Evolutionary conservation across 2,113 vertebrate genomes (phyloP).

Genomic region (Platichthys stellatus): DNA sequence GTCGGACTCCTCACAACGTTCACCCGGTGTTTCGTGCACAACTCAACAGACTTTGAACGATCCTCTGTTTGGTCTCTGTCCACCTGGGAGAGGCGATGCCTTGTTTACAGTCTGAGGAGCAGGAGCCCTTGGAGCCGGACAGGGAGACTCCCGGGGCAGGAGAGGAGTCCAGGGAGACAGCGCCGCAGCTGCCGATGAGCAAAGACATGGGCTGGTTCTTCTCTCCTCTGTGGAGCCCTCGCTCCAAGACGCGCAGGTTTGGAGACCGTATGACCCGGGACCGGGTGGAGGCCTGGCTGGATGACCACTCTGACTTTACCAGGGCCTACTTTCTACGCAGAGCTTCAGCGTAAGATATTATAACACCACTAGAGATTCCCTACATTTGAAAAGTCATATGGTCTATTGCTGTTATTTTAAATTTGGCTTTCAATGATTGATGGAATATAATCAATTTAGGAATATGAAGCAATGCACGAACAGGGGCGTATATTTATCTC

Average conservation of each 20-base stretch:
- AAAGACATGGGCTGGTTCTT: constrained; percentile 59
- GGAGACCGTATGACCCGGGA: constrained; percentile 30
- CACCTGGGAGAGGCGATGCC: constrained; percentile 58
- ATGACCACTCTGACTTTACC: constrained; percentile 71
- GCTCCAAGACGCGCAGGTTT: constrained; percentile 43
- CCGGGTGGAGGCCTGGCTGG: constrained; percentile 66
- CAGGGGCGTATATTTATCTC: no score
- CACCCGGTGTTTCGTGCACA: background rate
- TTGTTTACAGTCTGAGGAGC: constrained; percentile 17
- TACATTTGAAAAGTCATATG: background rate
- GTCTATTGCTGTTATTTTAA: background rate
- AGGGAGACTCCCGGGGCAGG: background rate
- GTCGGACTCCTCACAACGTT: background rate
- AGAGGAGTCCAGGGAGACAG: background rate
- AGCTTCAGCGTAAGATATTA: constrained; percentile 59
- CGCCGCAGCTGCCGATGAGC: background rate
- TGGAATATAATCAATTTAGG: no score
- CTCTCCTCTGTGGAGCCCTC: constrained; percentile 65
- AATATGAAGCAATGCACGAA: no score
- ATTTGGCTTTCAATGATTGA: background rate
- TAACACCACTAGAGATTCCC: background rate
- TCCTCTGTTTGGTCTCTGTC: no score
- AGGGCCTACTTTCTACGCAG: constrained; percentile 65
- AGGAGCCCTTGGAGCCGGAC: constrained; percentile 32
- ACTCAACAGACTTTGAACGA: background rate